Evolutionary conservation across 1,140 invertebrate genomes (phyloP), one percentile per base, ranked within the genome.

Genomic region (Chymomyza costata): DNA sequence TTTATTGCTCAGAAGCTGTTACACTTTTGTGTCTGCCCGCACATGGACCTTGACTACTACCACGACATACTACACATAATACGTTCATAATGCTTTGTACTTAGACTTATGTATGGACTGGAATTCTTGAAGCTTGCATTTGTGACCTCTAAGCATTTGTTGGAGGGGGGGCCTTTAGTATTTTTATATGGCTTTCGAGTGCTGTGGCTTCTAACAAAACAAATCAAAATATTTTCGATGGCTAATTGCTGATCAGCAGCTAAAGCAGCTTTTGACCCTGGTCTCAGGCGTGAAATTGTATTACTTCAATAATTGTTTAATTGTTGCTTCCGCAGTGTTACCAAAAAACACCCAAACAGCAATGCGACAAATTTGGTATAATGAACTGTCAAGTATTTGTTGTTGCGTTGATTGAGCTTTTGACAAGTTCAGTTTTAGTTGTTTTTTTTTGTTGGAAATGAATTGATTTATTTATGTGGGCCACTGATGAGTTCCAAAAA

Each of bases 291-390:
- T 66, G 60, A 66, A 66, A 66, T 64, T 59, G 60, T 59, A 53
- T 66, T 64, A 61, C 46, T 45, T 35, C 49, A n/a, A 47, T 43
- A 60, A 19, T 45, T 40, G 28, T 54, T n/a, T 44, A 53, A 49
- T 66, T 49, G 48, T 49, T 49, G 60, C 55, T 66, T 66, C 64
- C 64, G 64, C 64, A 66, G n/a, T n/a, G n/a, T n/a, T n/a, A n/a
- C n/a, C n/a, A n/a, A n/a, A n/a, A 61, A 61, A 39, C 39, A 15
- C 30, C 41, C 19, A 7, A 30, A 18, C n/a, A 37, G 16, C 15
- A 54, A 28, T 55, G 55, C 57, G 57, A 55, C 63, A 40, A 49
- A 60, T 54, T 64, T 41, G 46, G 57, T 25, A 46, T 60, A 49
- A 59, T 66, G 64, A 66, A 59, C 54, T 54, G 56, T 53, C 59